These are phyloP conservation scores for Buathra laborator DNA, from an alignment of 2,888 invertebrate species.

Conservation along the genomic window DNA sequence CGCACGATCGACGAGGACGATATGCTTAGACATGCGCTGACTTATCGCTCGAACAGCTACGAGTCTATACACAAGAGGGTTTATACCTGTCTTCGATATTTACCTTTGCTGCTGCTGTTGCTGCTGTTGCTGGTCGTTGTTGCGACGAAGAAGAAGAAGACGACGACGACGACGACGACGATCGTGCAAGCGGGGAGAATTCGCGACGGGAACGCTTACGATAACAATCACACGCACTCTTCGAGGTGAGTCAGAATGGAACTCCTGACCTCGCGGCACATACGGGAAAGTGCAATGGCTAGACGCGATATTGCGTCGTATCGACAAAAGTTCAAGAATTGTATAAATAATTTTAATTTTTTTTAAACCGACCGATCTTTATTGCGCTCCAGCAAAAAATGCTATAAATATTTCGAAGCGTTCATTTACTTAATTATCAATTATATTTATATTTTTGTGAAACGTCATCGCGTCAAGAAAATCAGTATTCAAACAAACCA, in stretches of 20 bases:
- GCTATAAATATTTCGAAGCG: no score
- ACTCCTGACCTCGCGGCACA: slow-evolving; percentile 48
- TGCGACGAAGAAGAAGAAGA: background rate
- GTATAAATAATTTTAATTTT: background rate
- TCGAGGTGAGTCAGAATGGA: slow-evolving; percentile 44
- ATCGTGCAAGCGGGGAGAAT: slow-evolving; percentile 26
- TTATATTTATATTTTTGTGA: no score
- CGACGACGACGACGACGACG: slow-evolving; percentile 14
- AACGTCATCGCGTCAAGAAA: no score
- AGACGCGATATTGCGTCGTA: slow-evolving; percentile 43
- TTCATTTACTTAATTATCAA: no score
- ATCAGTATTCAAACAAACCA: no score
- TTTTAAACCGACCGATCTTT: background rate
- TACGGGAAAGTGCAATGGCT: slow-evolving; percentile 39
- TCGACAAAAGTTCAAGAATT: slow-evolving; percentile 16
- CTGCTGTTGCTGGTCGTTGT: background rate
- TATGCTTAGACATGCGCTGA: slow-evolving; percentile 79
- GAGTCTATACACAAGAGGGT: slow-evolving; percentile 37
- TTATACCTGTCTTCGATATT: slow-evolving; percentile 54
- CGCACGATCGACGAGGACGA: slow-evolving; percentile 77
- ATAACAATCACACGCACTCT: slow-evolving; percentile 24
- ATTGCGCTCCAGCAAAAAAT: background rate
- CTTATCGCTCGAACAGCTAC: slow-evolving; percentile 73
- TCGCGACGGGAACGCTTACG: slow-evolving; percentile 25
- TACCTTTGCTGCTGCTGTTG: slow-evolving; percentile 23